These are phyloP conservation scores for Phyllotreta cruciferae DNA, from an alignment of 2,888 invertebrate genomes.

Conservation along the genomic window DNA sequence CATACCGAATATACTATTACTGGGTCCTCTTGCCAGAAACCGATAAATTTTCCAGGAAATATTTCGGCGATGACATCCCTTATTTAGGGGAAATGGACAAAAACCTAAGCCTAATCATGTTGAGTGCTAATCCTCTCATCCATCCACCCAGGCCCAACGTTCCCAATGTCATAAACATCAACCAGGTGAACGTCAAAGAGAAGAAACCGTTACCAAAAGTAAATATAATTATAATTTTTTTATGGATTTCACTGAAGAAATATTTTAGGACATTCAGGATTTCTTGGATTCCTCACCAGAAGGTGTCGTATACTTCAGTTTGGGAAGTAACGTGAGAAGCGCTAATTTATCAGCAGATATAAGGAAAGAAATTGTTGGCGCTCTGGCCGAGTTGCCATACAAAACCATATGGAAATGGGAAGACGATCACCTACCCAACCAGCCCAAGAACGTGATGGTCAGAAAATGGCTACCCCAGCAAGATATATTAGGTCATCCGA, in stretches of 20 bases:
- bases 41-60: constrained; percentile 36
- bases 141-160: constrained; percentile 38
- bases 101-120: constrained; percentile 40
- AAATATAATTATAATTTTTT: not conserved
- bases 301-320: constrained; percentile 58
- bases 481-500: constrained; percentile 57
- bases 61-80: constrained; percentile 46
- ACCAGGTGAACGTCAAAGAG: constrained; percentile 36
- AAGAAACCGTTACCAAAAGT: constrained; percentile 37
- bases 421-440: constrained; percentile 47
- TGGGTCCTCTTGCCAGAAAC: constrained; percentile 33
- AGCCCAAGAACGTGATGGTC: constrained; percentile 57
- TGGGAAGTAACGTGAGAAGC: constrained; percentile 59
- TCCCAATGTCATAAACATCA: constrained; percentile 38
- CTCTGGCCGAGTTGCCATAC: constrained; percentile 57
- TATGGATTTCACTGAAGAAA: too few species aligned
- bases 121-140: constrained; percentile 38
- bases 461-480: constrained; percentile 62
- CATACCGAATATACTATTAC: constrained; percentile 36
- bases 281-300: constrained; percentile 53
- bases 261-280: constrained; percentile 52
- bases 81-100: constrained; percentile 40
- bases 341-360: constrained; percentile 51
- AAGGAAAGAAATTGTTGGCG: constrained; percentile 52
- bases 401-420: constrained; percentile 61